Evolutionary conservation across 1,140 invertebrate genomes (phyloP).

Genomic region (Conus ventricosus): DNA sequence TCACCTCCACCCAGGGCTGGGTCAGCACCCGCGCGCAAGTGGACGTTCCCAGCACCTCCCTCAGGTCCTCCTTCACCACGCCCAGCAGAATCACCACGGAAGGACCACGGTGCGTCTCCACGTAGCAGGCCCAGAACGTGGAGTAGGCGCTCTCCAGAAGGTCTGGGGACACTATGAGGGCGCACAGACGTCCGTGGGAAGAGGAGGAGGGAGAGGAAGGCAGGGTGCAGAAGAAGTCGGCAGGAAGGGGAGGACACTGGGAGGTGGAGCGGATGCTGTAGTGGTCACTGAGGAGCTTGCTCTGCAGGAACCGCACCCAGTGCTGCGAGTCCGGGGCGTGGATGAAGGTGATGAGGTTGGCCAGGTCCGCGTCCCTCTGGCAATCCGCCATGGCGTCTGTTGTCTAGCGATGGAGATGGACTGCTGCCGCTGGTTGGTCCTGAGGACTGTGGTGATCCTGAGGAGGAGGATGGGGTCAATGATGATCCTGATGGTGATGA

Average conservation of each 20-base stretch:
- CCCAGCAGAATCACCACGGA: slow-evolving; percentile 26
- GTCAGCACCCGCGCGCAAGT: neutral
- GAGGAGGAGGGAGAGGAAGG: neutral
- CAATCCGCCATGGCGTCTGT: neutral
- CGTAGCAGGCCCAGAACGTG: slow-evolving; percentile 7
- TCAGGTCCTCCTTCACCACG: neutral
- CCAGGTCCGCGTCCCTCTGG: neutral
- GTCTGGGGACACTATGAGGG: slow-evolving; percentile 17
- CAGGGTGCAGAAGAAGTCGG: neutral
- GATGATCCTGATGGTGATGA: neutral
- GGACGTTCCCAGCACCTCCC: neutral
- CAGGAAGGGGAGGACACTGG: neutral
- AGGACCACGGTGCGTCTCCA: neutral
- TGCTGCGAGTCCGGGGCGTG: slow-evolving; percentile 3
- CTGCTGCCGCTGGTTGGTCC: neutral
- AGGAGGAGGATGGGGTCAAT: neutral
- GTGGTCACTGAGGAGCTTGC: neutral
- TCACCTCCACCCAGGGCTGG: slow-evolving; percentile 7
- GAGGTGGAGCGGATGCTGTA: slow-evolving; percentile 19
- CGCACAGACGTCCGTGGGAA: neutral
- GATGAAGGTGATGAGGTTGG: slow-evolving; percentile 21
- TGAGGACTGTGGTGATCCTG: neutral
- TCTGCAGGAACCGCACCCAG: slow-evolving; percentile 30
- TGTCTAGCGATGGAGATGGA: neutral
- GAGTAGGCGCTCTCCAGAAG: neutral